Evolutionary conservation across 2,888 invertebrate genomes (phyloP).

Genomic region (Cremastinae sp.): DNA sequence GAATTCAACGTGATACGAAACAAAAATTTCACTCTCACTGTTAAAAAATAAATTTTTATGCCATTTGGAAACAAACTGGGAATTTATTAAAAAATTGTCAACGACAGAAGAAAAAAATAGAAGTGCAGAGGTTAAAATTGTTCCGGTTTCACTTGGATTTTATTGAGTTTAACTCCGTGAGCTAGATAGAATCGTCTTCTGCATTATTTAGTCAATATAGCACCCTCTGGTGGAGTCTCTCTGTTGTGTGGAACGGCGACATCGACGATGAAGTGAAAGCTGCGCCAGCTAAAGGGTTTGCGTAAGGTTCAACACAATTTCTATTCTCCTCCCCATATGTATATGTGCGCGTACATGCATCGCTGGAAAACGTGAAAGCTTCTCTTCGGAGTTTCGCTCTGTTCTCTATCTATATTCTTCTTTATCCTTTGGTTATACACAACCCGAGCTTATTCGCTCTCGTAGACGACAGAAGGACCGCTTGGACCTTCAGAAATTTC

Average conservation of each 20-base stretch:
- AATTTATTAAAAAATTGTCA: too few species aligned
- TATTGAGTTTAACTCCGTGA: slow-evolving; percentile 24
- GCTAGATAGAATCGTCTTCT: slow-evolving; percentile 61
- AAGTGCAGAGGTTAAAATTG: slow-evolving; percentile 2
- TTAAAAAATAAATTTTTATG: too few species aligned
- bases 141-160: neutral
- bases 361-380: slow-evolving; percentile 10
- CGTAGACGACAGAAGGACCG: slow-evolving; percentile 47
- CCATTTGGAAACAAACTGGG: too few species aligned
- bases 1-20: too few species aligned
- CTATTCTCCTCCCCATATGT: slow-evolving; percentile 5
- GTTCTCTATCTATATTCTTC: slow-evolving; percentile 6
- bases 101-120: too few species aligned
- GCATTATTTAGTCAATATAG: slow-evolving; percentile 75
- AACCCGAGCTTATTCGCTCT: neutral
- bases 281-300: slow-evolving; percentile 41
- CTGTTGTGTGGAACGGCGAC: slow-evolving; percentile 43
- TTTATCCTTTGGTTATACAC: slow-evolving; percentile 33
- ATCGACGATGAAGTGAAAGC: slow-evolving; percentile 39
- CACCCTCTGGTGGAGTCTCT: slow-evolving; percentile 58
- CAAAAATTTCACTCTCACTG: too few species aligned
- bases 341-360: neutral
- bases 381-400: slow-evolving; percentile 59
- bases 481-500: slow-evolving; percentile 53
- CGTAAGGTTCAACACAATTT: slow-evolving; percentile 36